Conservation (phyloP, 1,140 invertebrate species). For the Rhopalosiphum maidis region DNA sequence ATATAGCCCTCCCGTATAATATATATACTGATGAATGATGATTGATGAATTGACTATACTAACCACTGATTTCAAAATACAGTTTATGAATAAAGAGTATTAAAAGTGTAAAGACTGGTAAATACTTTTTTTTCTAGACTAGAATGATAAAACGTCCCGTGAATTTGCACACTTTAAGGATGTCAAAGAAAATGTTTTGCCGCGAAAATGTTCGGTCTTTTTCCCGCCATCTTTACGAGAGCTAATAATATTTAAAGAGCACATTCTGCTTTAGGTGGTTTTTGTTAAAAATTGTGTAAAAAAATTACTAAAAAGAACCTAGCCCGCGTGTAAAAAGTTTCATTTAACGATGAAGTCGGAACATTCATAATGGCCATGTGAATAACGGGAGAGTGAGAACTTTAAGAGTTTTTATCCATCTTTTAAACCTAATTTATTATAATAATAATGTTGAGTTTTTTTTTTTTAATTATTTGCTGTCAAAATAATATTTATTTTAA, state of each 20-base stretch:
- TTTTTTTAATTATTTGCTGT: slow-evolving; percentile 38
- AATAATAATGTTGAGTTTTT: background rate
- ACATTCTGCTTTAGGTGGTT: background rate
- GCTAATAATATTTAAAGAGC: slow-evolving; percentile 1
- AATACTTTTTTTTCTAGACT: background rate
- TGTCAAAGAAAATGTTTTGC: background rate
- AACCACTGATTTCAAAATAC: background rate
- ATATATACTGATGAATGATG: too few species aligned
- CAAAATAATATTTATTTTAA: slow-evolving; percentile 45
- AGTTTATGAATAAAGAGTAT: background rate
- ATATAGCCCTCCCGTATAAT: too few species aligned
- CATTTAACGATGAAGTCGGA: background rate
- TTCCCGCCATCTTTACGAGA: background rate
- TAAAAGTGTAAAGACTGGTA: background rate
- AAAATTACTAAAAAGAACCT: background rate
- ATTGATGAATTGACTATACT: background rate
- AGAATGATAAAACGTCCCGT: background rate
- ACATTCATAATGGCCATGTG: background rate
- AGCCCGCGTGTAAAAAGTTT: background rate
- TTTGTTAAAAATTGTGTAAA: background rate
- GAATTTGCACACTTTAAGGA: background rate
- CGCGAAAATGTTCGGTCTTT: background rate
- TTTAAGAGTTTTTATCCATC: background rate
- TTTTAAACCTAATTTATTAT: slow-evolving; percentile 41
- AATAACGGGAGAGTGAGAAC: background rate